Percentiles rank a stretch among this genome's conserved stretches.
Evolutionary conservation across 2,797 vertebrate species (phyloP).

Genomic region (Lophius americanus): DNA sequence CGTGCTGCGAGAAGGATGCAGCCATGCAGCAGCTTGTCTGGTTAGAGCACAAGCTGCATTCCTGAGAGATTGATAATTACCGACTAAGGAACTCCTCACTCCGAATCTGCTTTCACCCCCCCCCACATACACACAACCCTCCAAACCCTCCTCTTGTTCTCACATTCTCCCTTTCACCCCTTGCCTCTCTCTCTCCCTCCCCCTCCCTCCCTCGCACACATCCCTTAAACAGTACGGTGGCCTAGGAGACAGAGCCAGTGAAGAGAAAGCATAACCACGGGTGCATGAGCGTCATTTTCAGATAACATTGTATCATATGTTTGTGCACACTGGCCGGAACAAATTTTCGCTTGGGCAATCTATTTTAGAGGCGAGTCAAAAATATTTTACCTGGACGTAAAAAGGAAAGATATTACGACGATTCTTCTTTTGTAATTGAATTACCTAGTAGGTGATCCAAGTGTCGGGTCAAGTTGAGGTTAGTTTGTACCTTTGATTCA

Average conservation of each 20-base stretch:
- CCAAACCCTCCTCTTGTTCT: slow-evolving; percentile 6
- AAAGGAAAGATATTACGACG: background rate
- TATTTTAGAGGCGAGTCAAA: slow-evolving; percentile 8
- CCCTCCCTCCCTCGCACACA: slow-evolving; percentile 22
- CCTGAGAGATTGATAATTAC: slow-evolving; percentile 83
- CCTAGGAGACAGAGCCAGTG: slow-evolving; percentile 34
- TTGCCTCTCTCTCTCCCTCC: background rate
- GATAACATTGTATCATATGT: slow-evolving; percentile 57
- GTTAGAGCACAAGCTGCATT: slow-evolving; percentile 75
- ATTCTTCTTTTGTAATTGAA: no score
- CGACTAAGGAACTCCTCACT: slow-evolving; percentile 69
- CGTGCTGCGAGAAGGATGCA: slow-evolving; percentile 40
- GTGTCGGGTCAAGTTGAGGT: background rate
- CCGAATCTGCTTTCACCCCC: slow-evolving; percentile 59
- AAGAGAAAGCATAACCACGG: slow-evolving; percentile 51
- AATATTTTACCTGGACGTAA: slow-evolving; percentile 18
- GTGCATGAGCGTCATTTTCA: slow-evolving; percentile 66
- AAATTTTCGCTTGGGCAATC: slow-evolving; percentile 32
- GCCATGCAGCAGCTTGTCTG: slow-evolving; percentile 81
- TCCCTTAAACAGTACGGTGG: slow-evolving; percentile 42
- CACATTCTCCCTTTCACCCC: slow-evolving; percentile 20
- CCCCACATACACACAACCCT: background rate
- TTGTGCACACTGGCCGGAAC: slow-evolving; percentile 25
- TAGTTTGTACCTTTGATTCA: background rate
- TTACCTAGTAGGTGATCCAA: background rate